Conservation (phyloP, 2,797 vertebrate species). For the Paedocypris micromegethes region DNA sequence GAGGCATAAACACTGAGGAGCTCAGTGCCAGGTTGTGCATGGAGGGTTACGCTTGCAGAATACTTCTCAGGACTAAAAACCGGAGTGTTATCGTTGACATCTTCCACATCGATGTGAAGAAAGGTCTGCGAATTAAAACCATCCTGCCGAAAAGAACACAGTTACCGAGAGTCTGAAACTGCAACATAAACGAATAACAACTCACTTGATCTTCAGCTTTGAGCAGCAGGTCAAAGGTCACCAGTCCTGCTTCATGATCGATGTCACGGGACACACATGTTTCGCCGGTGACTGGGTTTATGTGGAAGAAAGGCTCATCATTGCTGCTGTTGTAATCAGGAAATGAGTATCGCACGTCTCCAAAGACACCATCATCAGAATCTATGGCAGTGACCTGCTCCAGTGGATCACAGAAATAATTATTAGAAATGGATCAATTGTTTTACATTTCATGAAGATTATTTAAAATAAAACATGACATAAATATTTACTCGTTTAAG, state of each 20-base stretch:
- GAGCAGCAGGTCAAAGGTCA: conserved; percentile 78
- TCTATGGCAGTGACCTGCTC: conserved; percentile 82
- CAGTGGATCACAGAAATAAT: no score
- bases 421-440: no score
- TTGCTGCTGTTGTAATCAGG: conserved; percentile 75
- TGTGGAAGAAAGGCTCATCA: conserved; percentile 73
- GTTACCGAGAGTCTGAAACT: neutral
- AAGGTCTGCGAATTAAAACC: conserved; percentile 85
- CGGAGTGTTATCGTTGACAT: conserved; percentile 84
- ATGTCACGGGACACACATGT: conserved; percentile 84
- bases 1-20: conserved; percentile 76
- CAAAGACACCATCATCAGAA: conserved; percentile 76
- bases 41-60: conserved; percentile 75
- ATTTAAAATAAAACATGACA: no score
- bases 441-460: no score
- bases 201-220: conserved; percentile 89
- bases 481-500: no score
- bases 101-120: conserved; percentile 83
- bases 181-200: neutral
- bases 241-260: conserved; percentile 76
- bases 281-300: conserved; percentile 71
- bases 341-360: conserved; percentile 75
- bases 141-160: conserved; percentile 66
- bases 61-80: conserved; percentile 80
- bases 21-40: conserved; percentile 77